Evolutionary conservation across 2,113 vertebrate genomes (phyloP).

Genomic region (Haplochromis burtoni): DNA sequence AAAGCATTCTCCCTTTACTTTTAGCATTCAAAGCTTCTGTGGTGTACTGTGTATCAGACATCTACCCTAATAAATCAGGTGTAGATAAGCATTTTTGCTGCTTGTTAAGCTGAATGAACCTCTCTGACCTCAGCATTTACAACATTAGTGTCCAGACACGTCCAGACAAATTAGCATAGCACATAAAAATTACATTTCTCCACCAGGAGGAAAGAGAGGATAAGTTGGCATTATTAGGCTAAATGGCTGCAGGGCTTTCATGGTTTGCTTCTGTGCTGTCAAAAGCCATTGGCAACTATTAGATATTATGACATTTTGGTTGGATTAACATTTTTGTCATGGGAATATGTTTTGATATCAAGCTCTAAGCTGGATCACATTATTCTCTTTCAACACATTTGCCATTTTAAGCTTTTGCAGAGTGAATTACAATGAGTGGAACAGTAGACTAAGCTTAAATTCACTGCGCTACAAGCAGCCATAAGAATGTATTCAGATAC

Average conservation of each 20-base stretch:
- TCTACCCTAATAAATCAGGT: background rate
- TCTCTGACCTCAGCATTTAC: background rate
- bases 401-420: constrained; percentile 6
- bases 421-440: background rate
- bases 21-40: background rate
- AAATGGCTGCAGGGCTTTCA: constrained; percentile 25
- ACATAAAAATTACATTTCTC: background rate
- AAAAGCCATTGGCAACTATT: constrained; percentile 28
- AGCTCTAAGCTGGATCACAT: constrained; percentile 18
- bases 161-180: background rate
- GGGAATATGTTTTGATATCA: constrained; percentile 36
- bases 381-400: constrained; percentile 18
- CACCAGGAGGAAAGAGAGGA: background rate
- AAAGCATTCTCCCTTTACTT: background rate
- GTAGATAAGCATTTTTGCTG: background rate
- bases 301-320: constrained; percentile 49
- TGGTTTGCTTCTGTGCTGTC: constrained; percentile 9
- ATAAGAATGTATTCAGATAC: background rate
- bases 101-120: background rate
- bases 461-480: background rate
- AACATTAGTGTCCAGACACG: background rate
- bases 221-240: background rate
- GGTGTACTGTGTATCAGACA: background rate
- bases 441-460: background rate
- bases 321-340: constrained; percentile 20